Evolutionary conservation across 37 sponge, comb jelly and placozoan genomes (phyloP).

Genomic region (Agelas oroides): DNA sequence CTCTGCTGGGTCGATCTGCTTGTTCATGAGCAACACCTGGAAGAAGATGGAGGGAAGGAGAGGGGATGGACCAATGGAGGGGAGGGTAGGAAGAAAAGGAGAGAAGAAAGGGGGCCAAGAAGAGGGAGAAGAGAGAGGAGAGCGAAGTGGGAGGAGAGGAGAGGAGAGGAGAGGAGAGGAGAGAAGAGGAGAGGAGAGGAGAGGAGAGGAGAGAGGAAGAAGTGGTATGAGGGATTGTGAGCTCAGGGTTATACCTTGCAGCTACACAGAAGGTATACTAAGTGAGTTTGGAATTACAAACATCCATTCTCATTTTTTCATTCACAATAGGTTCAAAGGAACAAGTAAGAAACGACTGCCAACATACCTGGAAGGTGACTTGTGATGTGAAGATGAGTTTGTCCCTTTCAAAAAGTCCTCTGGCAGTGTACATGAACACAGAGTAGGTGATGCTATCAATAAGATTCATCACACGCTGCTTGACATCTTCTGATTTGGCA

Average conservation of each 20-base stretch:
- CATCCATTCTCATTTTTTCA: too few relatives aligned
- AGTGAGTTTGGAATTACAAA: too few relatives aligned
- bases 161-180: too few relatives aligned
- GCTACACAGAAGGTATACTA: too few relatives aligned
- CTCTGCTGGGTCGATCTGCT: conserved; percentile 93
- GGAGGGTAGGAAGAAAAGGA: neutral
- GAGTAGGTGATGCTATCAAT: conserved; percentile 97
- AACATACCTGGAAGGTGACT: conserved; percentile 88
- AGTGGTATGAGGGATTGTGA: too few relatives aligned
- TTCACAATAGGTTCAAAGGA: too few relatives aligned
- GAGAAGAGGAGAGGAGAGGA: too few relatives aligned
- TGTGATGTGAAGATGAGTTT: conserved; percentile 97
- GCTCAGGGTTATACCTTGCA: too few relatives aligned
- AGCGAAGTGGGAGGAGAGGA: too few relatives aligned
- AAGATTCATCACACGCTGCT: conserved; percentile 87
- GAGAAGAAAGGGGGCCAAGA: too few relatives aligned
- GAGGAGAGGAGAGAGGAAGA: too few relatives aligned
- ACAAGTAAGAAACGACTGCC: too few relatives aligned
- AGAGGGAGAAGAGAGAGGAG: neutral
- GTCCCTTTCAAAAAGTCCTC: conserved; percentile 97
- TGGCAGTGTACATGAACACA: conserved; percentile 95
- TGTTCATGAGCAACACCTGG: conserved; percentile 84
- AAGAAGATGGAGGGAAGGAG: neutral
- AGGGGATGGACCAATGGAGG: neutral
- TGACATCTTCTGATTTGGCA: conserved; percentile 84